These are phyloP conservation scores for Eidolon helvum DNA, from an alignment of 2,113 vertebrate species.

Conservation along the genomic window DNA sequence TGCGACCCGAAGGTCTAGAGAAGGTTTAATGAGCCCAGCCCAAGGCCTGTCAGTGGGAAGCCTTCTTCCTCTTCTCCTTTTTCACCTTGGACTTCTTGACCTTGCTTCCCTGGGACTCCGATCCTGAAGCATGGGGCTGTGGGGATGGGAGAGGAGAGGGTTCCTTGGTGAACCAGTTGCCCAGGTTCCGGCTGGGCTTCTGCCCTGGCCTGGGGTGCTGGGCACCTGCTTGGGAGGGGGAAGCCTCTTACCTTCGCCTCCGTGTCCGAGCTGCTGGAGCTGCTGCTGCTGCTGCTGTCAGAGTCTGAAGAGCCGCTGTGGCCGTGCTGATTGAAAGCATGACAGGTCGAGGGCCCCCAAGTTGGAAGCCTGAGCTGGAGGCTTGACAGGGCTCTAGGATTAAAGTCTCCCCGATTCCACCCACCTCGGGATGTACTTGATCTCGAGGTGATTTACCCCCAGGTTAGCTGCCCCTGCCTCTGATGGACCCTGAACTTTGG, in stretches of 20 bases:
- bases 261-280: conserved; percentile 52
- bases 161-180: not conserved
- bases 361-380: not conserved
- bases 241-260: conserved; percentile 46
- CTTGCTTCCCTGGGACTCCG: not conserved
- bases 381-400: not conserved
- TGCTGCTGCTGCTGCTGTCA: conserved; percentile 59
- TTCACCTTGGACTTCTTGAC: conserved; percentile 67
- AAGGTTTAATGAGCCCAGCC: not conserved
- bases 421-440: accelerated
- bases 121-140: not conserved
- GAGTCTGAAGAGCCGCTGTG: conserved; percentile 36
- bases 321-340: not conserved
- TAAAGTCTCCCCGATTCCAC: not conserved
- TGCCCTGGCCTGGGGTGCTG: accelerated
- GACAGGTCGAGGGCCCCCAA: not conserved
- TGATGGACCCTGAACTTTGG: not conserved
- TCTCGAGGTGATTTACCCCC: not conserved
- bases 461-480: not conserved
- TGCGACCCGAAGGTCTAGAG: not conserved
- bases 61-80: conserved; percentile 3
- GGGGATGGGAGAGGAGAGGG: not conserved
- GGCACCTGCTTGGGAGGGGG: accelerated
- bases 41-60: not conserved
- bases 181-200: not conserved